Percentiles rank a stretch among this genome's conserved stretches.
These are phyloP conservation scores for Motacilla tschutschensis DNA, from an alignment of 2,113 vertebrate genomes.

Conservation along the genomic window DNA sequence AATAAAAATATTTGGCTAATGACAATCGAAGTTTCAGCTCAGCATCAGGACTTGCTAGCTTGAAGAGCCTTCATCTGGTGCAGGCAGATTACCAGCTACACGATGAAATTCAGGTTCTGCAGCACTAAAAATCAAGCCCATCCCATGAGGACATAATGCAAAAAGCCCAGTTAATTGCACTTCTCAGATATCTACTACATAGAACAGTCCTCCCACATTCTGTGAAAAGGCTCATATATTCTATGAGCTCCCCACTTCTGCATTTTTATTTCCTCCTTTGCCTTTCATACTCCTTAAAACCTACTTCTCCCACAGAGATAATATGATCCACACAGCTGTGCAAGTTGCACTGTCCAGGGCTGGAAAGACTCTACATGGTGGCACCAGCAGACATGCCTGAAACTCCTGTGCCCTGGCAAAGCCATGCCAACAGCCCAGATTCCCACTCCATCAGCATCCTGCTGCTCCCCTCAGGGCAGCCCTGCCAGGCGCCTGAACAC, in stretches of 20 bases:
- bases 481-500: background rate
- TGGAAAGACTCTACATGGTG: accelerated
- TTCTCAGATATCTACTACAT: background rate
- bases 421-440: background rate
- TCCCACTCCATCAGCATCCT: background rate
- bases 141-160: background rate
- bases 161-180: background rate
- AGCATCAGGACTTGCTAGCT: background rate
- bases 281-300: background rate
- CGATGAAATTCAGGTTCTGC: background rate
- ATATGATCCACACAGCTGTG: background rate
- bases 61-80: background rate
- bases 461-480: background rate
- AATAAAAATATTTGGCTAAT: background rate
- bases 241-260: background rate
- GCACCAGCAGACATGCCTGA: accelerated
- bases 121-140: background rate
- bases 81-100: background rate
- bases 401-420: background rate
- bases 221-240: background rate
- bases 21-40: background rate
- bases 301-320: background rate
- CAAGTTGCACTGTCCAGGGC: background rate
- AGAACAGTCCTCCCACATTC: background rate
- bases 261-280: background rate